Evolutionary conservation across 2,113 vertebrate species (phyloP).

Genomic region (Pristiophorus japonicus): DNA sequence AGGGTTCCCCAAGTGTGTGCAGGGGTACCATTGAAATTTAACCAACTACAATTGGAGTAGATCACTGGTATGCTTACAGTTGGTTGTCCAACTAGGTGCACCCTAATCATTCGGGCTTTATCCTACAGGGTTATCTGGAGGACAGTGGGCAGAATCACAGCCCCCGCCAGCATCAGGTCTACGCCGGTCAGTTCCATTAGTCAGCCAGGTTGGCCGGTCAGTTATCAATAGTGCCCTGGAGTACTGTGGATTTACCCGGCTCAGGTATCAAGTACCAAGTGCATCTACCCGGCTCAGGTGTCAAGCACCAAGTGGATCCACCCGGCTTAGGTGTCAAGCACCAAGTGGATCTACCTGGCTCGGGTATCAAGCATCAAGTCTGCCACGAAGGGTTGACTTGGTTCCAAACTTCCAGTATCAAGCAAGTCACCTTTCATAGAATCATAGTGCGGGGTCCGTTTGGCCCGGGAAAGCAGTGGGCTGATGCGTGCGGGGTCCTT

Average conservation of each 20-base stretch:
- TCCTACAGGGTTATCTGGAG: neutral
- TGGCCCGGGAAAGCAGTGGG: too few relatives aligned
- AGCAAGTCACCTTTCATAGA: neutral
- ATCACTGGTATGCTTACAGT: neutral
- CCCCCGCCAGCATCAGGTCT: neutral
- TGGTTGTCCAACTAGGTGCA: neutral
- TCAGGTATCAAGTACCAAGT: neutral
- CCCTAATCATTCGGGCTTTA: neutral
- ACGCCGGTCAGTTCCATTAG: neutral
- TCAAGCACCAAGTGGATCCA: neutral
- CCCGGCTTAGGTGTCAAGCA: neutral
- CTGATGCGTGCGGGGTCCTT: too few relatives aligned
- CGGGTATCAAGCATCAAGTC: neutral
- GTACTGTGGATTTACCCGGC: neutral
- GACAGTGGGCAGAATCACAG: neutral
- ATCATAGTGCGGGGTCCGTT: too few relatives aligned
- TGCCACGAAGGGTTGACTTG: neutral
- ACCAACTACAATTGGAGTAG: neutral
- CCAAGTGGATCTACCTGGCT: neutral
- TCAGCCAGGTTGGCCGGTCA: neutral
- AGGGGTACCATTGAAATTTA: neutral
- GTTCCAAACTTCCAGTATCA: neutral
- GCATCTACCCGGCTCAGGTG: neutral
- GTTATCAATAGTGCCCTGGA: neutral
- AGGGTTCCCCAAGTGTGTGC: neutral